Evolutionary conservation across 2,888 invertebrate genomes (phyloP).

Genomic region (Ypsolopha sequella): DNA sequence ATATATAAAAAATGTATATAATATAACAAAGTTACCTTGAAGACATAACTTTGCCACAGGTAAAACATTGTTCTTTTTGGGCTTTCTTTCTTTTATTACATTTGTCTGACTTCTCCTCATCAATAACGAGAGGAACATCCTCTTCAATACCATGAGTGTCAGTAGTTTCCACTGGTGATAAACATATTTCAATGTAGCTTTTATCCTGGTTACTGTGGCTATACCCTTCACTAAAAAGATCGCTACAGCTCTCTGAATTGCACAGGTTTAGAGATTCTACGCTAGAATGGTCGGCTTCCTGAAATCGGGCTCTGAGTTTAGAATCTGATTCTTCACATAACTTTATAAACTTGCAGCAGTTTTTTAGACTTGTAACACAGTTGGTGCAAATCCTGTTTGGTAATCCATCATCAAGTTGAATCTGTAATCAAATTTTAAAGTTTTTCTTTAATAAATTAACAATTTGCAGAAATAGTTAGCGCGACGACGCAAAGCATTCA

Average conservation of each 20-base stretch:
- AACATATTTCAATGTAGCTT: no score
- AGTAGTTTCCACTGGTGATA: no score
- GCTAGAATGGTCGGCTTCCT: no score
- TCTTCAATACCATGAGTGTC: no score
- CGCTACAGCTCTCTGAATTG: no score
- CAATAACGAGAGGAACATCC: no score
- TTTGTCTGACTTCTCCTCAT: background rate
- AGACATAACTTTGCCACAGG: slow-evolving; percentile 65
- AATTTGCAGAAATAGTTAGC: no score
- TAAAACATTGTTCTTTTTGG: slow-evolving; percentile 50
- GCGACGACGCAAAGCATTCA: no score
- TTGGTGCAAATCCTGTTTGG: slow-evolving; percentile 39
- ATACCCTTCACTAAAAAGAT: no score
- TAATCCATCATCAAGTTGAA: slow-evolving; percentile 41
- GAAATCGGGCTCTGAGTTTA: slow-evolving; percentile 22
- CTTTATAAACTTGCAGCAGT: slow-evolving; percentile 38
- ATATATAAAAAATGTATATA: background rate
- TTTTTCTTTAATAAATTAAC: no score
- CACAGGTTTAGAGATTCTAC: no score
- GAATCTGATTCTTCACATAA: slow-evolving; percentile 38
- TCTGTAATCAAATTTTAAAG: slow-evolving; percentile 28
- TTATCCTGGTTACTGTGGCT: no score
- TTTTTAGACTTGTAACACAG: slow-evolving; percentile 35
- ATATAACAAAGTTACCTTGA: slow-evolving; percentile 36
- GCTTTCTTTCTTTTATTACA: slow-evolving; percentile 16